Percentiles rank a stretch among this genome's conserved stretches.
Evolutionary conservation across 35 echinoderm and acorn worm genomes (phyloP).

Genomic region (Hemicentrotus pulcherrimus): DNA sequence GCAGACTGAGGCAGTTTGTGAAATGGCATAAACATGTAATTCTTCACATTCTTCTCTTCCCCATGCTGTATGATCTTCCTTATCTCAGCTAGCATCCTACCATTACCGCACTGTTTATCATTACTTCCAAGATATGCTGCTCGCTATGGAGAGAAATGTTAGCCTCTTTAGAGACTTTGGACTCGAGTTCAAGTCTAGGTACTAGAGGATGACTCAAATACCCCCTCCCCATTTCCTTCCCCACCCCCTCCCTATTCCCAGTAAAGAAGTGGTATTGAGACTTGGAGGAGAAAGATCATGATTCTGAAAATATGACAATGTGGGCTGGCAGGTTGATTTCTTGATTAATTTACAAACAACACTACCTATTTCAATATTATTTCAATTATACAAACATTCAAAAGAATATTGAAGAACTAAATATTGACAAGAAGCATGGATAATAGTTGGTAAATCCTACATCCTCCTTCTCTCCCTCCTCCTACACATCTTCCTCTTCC

Average conservation of each 20-base stretch:
- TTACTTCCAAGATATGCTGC: neutral
- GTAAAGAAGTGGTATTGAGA: neutral
- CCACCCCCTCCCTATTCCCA: neutral
- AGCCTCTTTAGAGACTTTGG: neutral
- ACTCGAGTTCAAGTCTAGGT: neutral
- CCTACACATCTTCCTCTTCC: no score
- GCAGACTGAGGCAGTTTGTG: neutral
- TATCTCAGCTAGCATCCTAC: neutral
- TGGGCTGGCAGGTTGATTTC: no score
- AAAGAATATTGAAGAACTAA: no score
- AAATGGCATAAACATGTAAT: conserved; percentile 19
- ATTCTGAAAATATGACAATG: neutral
- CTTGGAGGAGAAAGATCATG: neutral
- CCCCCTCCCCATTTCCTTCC: neutral
- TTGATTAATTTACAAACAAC: no score
- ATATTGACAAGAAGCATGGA: no score
- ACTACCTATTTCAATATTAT: no score
- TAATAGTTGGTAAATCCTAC: no score
- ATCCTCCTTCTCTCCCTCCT: no score
- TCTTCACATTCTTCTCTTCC: conserved; percentile 2
- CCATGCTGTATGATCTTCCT: neutral
- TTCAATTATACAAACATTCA: no score
- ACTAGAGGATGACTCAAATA: neutral
- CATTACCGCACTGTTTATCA: neutral
- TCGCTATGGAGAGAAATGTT: neutral